phyloP scores from a whole-genome alignment of 2,888 invertebrate genomes.

The Pemphredon lugubris region DNA sequence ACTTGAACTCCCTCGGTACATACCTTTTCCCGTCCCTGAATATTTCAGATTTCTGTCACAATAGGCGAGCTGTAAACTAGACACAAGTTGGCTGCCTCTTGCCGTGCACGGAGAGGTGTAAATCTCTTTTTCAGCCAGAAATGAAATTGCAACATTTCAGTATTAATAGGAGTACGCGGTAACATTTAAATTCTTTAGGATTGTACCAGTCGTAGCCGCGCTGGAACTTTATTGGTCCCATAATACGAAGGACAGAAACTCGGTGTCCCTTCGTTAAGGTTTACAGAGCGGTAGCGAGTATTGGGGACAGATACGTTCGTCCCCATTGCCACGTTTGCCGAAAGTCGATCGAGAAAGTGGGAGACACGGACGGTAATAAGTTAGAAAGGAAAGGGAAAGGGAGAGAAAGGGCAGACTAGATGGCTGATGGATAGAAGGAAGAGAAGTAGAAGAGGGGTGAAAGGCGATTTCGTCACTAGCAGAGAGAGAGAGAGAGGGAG shows the following conservation, averaged over 20 bases:
- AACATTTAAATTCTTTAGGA: neutral
- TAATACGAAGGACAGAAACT: neutral
- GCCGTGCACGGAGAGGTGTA: conserved; percentile 45
- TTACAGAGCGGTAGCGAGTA: conserved; percentile 23
- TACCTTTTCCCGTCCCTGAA: conserved; percentile 47
- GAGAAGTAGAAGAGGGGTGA: conserved; percentile 36
- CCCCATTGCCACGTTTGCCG: conserved; percentile 21
- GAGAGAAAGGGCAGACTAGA: conserved; percentile 8
- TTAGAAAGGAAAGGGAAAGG: conserved; percentile 35
- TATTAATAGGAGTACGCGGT: neutral
- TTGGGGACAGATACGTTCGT: conserved; percentile 5
- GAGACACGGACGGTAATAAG: conserved; percentile 33
- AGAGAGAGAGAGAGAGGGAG: too few relatives aligned
- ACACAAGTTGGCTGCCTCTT: conserved; percentile 39
- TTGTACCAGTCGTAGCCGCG: too few relatives aligned
- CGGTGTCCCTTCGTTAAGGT: too few relatives aligned
- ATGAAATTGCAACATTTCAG: neutral
- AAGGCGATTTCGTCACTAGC: conserved; percentile 64
- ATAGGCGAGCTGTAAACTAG: conserved; percentile 39
- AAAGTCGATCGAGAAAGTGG: conserved; percentile 34
- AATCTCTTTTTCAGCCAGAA: conserved; percentile 21
- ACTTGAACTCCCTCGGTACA: conserved; percentile 48
- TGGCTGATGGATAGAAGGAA: conserved; percentile 34
- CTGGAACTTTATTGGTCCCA: too few relatives aligned
- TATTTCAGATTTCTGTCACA: conserved; percentile 55